Evolutionary conservation across 2,113 vertebrate species (phyloP).

Genomic region (Thalassarche chlororhynchos): DNA sequence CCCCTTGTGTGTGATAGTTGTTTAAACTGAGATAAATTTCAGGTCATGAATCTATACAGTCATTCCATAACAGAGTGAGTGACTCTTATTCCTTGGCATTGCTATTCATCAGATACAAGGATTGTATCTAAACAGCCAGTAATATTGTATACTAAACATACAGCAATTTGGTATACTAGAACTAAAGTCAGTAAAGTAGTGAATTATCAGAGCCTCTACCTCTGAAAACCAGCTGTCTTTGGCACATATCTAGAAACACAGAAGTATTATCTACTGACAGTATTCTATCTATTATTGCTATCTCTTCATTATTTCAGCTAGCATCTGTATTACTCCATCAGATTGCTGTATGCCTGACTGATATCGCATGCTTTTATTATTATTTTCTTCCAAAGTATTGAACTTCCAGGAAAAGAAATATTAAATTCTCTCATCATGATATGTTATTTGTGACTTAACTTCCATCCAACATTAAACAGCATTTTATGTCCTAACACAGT

Average conservation of each 20-base stretch:
- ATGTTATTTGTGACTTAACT: not conserved
- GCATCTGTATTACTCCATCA: not conserved
- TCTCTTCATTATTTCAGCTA: slow-evolving; percentile 3
- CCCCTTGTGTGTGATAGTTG: not conserved
- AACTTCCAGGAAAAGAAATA: not conserved
- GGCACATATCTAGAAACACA: not conserved
- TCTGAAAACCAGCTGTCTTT: not conserved
- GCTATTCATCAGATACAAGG: not conserved
- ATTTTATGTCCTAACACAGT: not conserved
- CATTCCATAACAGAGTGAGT: not conserved
- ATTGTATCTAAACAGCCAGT: not conserved
- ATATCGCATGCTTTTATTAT: not conserved
- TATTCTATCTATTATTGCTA: not conserved
- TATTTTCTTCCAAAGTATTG: not conserved
- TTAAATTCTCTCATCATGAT: not conserved
- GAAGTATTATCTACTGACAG: not conserved
- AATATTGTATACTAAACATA: not conserved
- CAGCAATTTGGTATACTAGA: not conserved
- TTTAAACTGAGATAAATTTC: not conserved
- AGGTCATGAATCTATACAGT: not conserved
- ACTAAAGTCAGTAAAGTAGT: not conserved
- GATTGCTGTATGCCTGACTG: not conserved
- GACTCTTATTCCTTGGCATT: not conserved
- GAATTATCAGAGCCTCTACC: not conserved
- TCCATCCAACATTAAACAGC: not conserved